A percentile compares a stretch with the other conserved stretches of the same genome.
Evolutionary conservation across 2,113 vertebrate genomes (phyloP).

Genomic region (Sphyrna mokarran): DNA sequence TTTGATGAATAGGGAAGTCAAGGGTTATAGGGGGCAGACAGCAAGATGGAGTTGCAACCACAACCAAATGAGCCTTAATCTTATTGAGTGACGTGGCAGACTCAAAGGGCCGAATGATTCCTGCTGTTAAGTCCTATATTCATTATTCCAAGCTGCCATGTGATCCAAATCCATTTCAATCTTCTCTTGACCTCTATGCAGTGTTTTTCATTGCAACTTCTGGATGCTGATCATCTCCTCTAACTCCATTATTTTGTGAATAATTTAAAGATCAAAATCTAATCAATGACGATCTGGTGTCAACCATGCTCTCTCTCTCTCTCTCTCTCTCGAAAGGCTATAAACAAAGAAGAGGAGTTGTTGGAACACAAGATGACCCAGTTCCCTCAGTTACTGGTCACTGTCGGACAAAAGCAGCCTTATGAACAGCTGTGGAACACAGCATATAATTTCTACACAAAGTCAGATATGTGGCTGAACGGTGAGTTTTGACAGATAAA

Average conservation of each 20-base stretch:
- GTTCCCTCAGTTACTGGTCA: constrained; percentile 67
- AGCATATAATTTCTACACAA: constrained; percentile 65
- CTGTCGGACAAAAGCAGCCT: constrained; percentile 66
- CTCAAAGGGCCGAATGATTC: too few relatives aligned
- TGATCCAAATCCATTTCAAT: background rate
- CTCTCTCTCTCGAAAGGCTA: constrained; percentile 54
- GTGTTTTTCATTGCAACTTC: background rate
- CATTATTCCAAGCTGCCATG: background rate
- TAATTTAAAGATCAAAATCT: background rate
- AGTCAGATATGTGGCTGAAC: constrained; percentile 79
- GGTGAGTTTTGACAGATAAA: constrained; percentile 53
- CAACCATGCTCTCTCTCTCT: background rate
- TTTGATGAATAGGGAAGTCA: too few relatives aligned
- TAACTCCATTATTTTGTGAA: background rate
- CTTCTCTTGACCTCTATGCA: background rate
- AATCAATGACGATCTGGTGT: background rate
- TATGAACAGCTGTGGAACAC: constrained; percentile 82
- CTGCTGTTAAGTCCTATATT: too few relatives aligned
- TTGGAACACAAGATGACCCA: constrained; percentile 66
- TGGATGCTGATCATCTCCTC: background rate
- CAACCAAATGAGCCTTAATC: too few relatives aligned
- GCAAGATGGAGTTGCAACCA: too few relatives aligned
- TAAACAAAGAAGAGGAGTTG: constrained; percentile 77
- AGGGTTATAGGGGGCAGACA: too few relatives aligned
- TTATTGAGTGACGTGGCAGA: too few relatives aligned